Percentiles rank a stretch among this genome's conserved stretches.
phyloP scores from a whole-genome alignment of 2,113 vertebrate species.

The Synodontis membranacea region DNA sequence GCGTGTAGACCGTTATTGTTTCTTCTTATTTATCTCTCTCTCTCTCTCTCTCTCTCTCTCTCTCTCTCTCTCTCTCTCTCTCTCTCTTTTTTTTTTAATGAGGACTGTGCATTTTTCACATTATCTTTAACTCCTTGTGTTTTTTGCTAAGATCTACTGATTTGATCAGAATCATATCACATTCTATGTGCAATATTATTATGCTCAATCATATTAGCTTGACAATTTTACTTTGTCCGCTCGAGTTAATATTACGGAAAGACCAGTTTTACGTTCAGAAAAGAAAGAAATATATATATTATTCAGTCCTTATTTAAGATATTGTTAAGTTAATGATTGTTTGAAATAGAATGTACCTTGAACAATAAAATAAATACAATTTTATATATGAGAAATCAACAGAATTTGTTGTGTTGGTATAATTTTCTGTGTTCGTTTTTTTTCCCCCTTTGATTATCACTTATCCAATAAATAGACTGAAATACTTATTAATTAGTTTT shows the following conservation, averaged over 20 bases:
- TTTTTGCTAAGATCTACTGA: constrained; percentile 51
- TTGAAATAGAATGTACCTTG: constrained; percentile 81
- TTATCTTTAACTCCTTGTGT: constrained; percentile 53
- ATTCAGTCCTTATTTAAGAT: constrained; percentile 73
- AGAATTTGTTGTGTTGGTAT: constrained; percentile 75
- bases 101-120: constrained; percentile 50
- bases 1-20: not conserved
- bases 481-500: constrained; percentile 34
- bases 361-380: constrained; percentile 78
- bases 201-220: constrained; percentile 70
- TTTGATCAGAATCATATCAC: constrained; percentile 66
- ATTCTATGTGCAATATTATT: constrained; percentile 77
- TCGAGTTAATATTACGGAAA: constrained; percentile 69
- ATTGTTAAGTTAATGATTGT: constrained; percentile 79
- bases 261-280: constrained; percentile 56
- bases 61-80: too few relatives aligned
- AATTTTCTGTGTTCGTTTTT: constrained; percentile 70
- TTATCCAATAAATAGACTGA: constrained; percentile 51
- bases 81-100: constrained; percentile 2
- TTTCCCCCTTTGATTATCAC: constrained; percentile 41
- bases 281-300: constrained; percentile 60
- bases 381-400: constrained; percentile 74
- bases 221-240: constrained; percentile 65
- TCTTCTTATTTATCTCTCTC: constrained; percentile 3
- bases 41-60: too few relatives aligned